Evolutionary conservation across 2,797 vertebrate species (phyloP).

Genomic region (Holocentrus rufus): DNA sequence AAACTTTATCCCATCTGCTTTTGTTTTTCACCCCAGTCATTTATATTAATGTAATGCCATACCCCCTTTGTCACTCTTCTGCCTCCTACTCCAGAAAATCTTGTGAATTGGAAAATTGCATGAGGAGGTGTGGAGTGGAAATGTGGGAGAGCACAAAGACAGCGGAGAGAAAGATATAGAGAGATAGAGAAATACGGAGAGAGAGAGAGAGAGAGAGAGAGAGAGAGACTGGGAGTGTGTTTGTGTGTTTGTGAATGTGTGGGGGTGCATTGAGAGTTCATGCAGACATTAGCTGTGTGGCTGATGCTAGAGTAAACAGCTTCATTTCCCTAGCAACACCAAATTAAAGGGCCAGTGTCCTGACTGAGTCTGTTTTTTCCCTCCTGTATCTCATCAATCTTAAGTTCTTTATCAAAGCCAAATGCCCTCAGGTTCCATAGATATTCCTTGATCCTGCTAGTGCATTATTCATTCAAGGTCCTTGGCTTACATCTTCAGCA

Average conservation of each 20-base stretch:
- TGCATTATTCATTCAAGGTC: conserved; percentile 49
- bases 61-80: neutral
- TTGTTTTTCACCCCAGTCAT: neutral
- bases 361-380: conserved; percentile 17
- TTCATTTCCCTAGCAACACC: conserved; percentile 83
- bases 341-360: conserved; percentile 77
- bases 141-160: neutral
- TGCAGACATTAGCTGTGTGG: conserved; percentile 56
- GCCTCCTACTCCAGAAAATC: neutral
- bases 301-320: conserved; percentile 75
- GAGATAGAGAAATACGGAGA: neutral
- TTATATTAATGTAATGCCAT: conserved; percentile 5
- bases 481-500: conserved; percentile 28
- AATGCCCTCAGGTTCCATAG: conserved; percentile 22
- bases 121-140: neutral
- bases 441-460: conserved; percentile 16
- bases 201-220: neutral
- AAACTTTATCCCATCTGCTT: conserved; percentile 51
- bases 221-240: too few species aligned
- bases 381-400: conserved; percentile 44
- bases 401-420: conserved; percentile 25
- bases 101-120: conserved; percentile 14
- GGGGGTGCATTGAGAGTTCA: conserved; percentile 39
- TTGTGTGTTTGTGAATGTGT: neutral
- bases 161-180: neutral